Evolutionary conservation across 2,888 invertebrate species (phyloP), one percentile per base, ranked within the genome.

Genomic region (Stramonita haemastoma): DNA sequence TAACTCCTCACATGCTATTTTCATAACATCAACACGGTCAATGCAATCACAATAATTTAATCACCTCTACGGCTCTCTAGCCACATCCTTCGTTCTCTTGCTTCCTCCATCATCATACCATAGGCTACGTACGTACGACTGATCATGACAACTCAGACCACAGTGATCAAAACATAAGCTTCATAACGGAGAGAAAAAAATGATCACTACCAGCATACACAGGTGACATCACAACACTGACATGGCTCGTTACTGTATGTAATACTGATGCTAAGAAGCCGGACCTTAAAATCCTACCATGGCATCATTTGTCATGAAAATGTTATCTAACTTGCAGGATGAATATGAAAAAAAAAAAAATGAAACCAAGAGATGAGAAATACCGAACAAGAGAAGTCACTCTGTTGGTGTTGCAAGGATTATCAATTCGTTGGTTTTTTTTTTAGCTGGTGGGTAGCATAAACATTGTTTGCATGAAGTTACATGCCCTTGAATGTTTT

Each of bases 171-270:
- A 79, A 73, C 11, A 46, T 46, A 73, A 73, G 73, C 73, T 73
- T n/a, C 26, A n/a, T 6, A n/a, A 73, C n/a, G 26, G n/a, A 73
- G n/a, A 73, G n/a, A n/a, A 26, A 79, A 66, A 66, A 66, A 26
- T 6, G 19, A 26, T 22, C 66, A 66, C 66, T 22, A 17, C 17
- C 19, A n/a, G 11, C 73, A 73, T 15, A 56, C 8, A 56, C 36
- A 85, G 85, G 85, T n/a, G 29, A 85, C 56, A 85, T 56, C 56
- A 85, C 56, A 85, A 85, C 60, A 57, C 60, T 85, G 60, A 60
- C 56, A 13, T 13, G 60, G 60, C 29, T 57, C n/a, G 15, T 29
- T 17, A 56, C 56, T 60, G 60, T 29, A 46, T 2, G 46, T 17
- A 83, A 32, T 57, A 83, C 56, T 56, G 83, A 32, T 57, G 29